Percentiles rank a stretch among this genome's conserved stretches.
Evolutionary conservation across 2,888 invertebrate species (phyloP).

Genomic region (Lithosia quadra): DNA sequence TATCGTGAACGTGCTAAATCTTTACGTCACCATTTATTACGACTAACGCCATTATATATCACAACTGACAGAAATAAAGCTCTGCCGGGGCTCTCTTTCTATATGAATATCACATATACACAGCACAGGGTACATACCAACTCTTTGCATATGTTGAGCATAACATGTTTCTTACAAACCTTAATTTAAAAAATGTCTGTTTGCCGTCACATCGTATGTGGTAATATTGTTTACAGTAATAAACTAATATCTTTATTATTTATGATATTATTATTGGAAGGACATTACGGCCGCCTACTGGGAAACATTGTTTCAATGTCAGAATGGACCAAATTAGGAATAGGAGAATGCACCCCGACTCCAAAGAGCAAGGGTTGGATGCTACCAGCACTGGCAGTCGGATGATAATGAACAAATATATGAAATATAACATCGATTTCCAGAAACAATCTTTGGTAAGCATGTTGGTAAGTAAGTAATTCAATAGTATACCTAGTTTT

Average conservation of each 20-base stretch:
- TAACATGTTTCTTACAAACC: conserved; percentile 7
- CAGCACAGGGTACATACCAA: conserved; percentile 5
- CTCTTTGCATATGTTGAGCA: conserved; percentile 4
- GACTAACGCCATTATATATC: conserved; percentile 51
- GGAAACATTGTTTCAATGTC: neutral
- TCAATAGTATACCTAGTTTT: too few species aligned
- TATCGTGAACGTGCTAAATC: conserved; percentile 58
- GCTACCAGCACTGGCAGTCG: too few species aligned
- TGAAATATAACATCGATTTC: neutral
- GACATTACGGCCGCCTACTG: neutral
- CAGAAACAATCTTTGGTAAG: neutral
- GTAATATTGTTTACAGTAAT: neutral
- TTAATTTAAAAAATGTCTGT: conserved; percentile 15
- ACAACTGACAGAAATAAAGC: conserved; percentile 47
- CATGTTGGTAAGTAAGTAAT: too few species aligned
- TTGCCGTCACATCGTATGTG: neutral
- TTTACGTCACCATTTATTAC: conserved; percentile 58
- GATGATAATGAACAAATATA: neutral
- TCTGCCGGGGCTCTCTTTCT: conserved; percentile 33
- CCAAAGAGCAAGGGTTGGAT: neutral
- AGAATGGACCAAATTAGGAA: neutral
- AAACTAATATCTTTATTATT: neutral
- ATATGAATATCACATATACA: conserved; percentile 6
- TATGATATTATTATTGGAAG: neutral
- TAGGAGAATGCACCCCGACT: neutral